Conservation (phyloP, 1,140 invertebrate species). For the Drosophila tsacasi region DNA sequence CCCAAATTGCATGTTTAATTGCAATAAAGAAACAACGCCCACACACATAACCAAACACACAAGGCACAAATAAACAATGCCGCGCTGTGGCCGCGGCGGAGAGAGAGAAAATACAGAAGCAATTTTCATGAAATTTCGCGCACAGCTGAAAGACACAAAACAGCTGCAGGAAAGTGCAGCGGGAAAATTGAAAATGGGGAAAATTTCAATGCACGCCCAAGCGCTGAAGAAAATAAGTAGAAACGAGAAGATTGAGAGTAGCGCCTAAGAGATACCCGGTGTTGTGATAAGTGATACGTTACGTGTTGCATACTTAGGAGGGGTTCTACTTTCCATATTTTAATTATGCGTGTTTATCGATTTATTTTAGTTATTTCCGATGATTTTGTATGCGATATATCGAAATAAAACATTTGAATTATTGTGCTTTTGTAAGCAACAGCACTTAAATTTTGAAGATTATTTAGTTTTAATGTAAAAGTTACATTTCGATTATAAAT, state of each 20-base stretch:
- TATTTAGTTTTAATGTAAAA: no score
- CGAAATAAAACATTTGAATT: no score
- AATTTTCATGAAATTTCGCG: conserved; percentile 72
- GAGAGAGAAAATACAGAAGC: conserved; percentile 53
- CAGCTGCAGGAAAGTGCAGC: conserved; percentile 70
- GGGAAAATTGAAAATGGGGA: conserved; percentile 49
- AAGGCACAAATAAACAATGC: conserved; percentile 37
- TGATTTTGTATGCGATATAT: no score
- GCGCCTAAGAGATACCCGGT: neutral
- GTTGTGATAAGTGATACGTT: neutral
- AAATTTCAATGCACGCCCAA: conserved; percentile 26
- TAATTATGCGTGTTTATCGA: neutral
- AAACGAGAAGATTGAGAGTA: neutral
- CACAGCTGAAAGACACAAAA: conserved; percentile 75
- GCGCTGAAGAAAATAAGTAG: neutral
- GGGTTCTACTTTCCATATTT: neutral
- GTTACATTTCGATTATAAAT: no score
- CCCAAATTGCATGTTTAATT: conserved; percentile 81
- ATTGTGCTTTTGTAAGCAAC: no score
- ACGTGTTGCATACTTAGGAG: neutral
- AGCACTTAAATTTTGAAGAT: no score
- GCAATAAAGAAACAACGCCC: conserved; percentile 72
- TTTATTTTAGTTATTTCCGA: neutral
- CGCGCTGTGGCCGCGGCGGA: neutral
- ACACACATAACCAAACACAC: conserved; percentile 43